A percentile compares a stretch with the other conserved stretches of the same genome.
These are phyloP conservation scores for Paramormyrops kingsleyae DNA, from an alignment of 2,113 vertebrate species.

Conservation along the genomic window DNA sequence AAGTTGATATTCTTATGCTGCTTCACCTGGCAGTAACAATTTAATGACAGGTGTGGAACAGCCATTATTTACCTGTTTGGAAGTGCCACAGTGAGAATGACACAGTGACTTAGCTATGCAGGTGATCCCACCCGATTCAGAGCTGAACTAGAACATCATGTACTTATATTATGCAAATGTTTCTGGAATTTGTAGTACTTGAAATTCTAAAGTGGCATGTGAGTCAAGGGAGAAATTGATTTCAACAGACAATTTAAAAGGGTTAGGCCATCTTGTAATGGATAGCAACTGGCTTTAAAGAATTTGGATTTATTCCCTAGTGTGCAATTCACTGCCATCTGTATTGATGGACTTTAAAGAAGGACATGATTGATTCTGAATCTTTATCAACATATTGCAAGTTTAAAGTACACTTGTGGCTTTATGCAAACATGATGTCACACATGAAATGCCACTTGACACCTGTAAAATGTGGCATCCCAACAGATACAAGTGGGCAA, in stretches of 20 bases:
- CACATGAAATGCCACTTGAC: neutral
- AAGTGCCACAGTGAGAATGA: neutral
- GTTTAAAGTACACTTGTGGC: neutral
- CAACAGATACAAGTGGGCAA: neutral
- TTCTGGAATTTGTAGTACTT: neutral
- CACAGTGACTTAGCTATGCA: neutral
- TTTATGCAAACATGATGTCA: neutral
- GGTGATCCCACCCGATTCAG: neutral
- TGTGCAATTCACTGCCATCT: neutral
- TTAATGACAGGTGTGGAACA: neutral
- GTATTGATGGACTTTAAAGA: neutral
- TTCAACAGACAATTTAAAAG: neutral
- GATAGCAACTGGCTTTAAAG: neutral
- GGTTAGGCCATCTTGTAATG: neutral
- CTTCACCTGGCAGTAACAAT: neutral
- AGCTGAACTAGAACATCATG: neutral
- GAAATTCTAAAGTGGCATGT: neutral
- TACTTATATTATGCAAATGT: neutral
- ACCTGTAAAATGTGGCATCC: neutral
- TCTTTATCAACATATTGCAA: neutral
- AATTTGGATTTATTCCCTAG: neutral
- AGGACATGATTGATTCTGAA: neutral
- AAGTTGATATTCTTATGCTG: neutral
- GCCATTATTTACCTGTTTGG: neutral
- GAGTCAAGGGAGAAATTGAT: neutral